Evolutionary conservation across 2,797 vertebrate genomes (phyloP).

Genomic region (Poeciliopsis infans): DNA sequence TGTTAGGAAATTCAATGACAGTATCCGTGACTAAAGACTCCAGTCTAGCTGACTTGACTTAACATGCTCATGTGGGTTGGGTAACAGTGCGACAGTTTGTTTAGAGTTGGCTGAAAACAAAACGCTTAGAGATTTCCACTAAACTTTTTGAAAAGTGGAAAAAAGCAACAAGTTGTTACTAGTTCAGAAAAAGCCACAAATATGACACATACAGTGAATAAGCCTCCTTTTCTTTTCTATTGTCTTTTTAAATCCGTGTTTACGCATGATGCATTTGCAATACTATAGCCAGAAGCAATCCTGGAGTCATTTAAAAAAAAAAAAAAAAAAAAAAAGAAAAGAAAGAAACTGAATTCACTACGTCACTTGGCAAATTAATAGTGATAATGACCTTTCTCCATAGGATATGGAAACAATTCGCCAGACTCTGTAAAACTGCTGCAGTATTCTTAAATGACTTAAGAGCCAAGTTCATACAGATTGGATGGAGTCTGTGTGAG

Average conservation of each 20-base stretch:
- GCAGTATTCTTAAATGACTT: background rate
- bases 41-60: constrained; percentile 51
- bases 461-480: background rate
- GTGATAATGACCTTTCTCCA: background rate
- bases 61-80: constrained; percentile 57
- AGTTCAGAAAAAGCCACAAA: constrained; percentile 1
- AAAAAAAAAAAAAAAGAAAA: too few species aligned
- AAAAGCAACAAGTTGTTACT: background rate
- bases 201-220: constrained; percentile 14
- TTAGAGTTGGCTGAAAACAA: constrained; percentile 7
- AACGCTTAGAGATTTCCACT: background rate
- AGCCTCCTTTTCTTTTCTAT: background rate
- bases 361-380: background rate
- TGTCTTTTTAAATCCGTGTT: background rate
- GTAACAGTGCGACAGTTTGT: constrained; percentile 26
- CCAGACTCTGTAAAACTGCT: background rate
- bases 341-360: background rate
- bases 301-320: too few species aligned
- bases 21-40: constrained; percentile 50
- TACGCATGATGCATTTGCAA: background rate
- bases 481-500: background rate
- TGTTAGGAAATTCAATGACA: constrained; percentile 53
- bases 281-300: background rate
- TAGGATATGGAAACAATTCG: background rate
- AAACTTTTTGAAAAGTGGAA: constrained; percentile 7